Base-by-base conservation (phyloP, 2,113 vertebrate genomes). In the Raja brachyura region DNA sequence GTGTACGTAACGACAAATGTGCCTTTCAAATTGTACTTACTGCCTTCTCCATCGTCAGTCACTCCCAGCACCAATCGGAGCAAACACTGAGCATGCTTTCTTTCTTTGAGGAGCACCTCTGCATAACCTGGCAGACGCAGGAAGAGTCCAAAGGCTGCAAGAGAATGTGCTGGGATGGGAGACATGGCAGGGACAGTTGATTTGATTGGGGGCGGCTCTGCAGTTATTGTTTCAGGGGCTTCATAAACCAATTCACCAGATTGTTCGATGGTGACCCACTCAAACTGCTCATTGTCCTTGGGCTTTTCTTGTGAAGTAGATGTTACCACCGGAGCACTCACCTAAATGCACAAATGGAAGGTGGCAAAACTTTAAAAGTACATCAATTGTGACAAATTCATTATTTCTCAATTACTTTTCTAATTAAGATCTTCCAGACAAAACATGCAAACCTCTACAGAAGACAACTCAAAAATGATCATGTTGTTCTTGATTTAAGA, bases 211-310 rank as follows among this genome's bases (percentile, higher is more conserved):
- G 98, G 98, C 5, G 98, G 97, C 93, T 99, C 99, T 0, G 98
- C 96, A 5, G 98, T 97, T 48, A 99, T 97, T 61, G 97, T 98
- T 96, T 99, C 99, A 0, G 98, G 98, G 1, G 98, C 98, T 96
- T 99, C 99, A 77, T 99, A 99, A 94, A 99, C 98, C 94, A 99
- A 95, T 94, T 99, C 98, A 1, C 99, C 99, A 0, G 98, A 99
- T 22, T 99, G 99, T 93, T 99, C 99, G 93, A 99, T 99, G 94
- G 98, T 99, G 77, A 99, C 98, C 99, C 99, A 99, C 94, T 99
- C 99, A 93, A 99, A 99, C 95, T 99, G 99, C 95, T 99, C 99
- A 0, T 97, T 98, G 96, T 99, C 99, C 95, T 99, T 99, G 93
- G 98, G 98, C 93, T 99, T 99, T 95, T 99, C 99, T 94, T 99